Percentiles rank a stretch among this genome's conserved stretches.
Evolutionary conservation across 2,888 invertebrate species (phyloP).

Genomic region (Dynastes maya): DNA sequence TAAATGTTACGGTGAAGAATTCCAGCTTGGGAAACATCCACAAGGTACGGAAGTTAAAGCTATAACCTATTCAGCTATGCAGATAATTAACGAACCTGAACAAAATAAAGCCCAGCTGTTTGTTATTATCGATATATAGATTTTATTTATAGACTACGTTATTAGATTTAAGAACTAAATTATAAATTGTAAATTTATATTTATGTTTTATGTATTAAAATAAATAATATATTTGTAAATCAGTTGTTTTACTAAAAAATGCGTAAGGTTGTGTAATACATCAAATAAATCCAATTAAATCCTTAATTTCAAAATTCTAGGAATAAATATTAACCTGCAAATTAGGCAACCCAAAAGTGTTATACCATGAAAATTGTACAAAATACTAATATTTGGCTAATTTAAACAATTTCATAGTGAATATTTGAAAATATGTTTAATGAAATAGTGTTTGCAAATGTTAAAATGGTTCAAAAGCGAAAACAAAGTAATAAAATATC

Average conservation of each 20-base stretch:
- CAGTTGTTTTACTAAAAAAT: constrained; percentile 16
- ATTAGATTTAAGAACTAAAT: no score
- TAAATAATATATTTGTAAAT: constrained; percentile 30
- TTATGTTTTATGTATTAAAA: constrained; percentile 15
- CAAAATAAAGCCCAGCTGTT: constrained; percentile 85
- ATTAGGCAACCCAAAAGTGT: no score
- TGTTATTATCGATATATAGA: constrained; percentile 97
- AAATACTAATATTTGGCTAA: no score
- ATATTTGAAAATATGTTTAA: no score
- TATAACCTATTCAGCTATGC: constrained; percentile 99
- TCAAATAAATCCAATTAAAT: no score
- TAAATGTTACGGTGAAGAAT: constrained; percentile 93
- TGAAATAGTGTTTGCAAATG: no score
- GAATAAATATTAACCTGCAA: no score
- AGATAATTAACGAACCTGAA: constrained; percentile 83
- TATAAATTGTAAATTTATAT: constrained; percentile 40
- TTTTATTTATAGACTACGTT: constrained; percentile 46
- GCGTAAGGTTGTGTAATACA: constrained; percentile 11
- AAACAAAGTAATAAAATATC: no score
- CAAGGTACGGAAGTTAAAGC: constrained; percentile 99
- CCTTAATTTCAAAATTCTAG: no score
- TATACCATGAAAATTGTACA: no score
- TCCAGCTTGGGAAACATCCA: constrained; percentile 93
- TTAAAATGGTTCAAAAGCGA: no score
- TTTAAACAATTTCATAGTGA: no score